Conservation (phyloP, 2,888 invertebrate species). For the Vannuccia rotundouncinata region DNA sequence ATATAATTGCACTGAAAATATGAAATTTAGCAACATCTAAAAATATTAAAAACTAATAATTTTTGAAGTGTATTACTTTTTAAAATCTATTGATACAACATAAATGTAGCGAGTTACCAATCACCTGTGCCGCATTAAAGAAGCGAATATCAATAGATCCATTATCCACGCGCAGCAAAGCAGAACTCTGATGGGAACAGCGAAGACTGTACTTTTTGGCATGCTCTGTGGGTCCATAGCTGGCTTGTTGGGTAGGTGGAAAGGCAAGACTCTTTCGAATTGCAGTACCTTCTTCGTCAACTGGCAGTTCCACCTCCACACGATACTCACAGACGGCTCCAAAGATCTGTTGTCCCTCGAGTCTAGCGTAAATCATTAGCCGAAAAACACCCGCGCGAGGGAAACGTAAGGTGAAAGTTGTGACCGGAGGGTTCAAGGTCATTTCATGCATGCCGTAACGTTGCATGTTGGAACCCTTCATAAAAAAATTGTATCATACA, state of each 20-base stretch:
- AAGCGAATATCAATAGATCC: not conserved
- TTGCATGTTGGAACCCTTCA: conserved; percentile 15
- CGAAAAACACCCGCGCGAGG: conserved; percentile 53
- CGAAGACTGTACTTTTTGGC: not conserved
- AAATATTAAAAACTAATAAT: no score
- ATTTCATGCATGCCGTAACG: conserved; percentile 22
- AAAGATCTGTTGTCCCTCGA: conserved; percentile 52
- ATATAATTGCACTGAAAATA: no score
- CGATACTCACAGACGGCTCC: conserved; percentile 56
- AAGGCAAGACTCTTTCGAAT: no score
- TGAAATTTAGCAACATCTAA: no score
- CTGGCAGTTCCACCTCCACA: conserved; percentile 18
- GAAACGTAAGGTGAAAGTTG: conserved; percentile 53
- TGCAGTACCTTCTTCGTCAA: no score
- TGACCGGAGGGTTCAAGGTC: not conserved
- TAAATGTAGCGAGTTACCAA: no score
- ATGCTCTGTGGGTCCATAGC: not conserved
- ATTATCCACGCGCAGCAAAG: not conserved
- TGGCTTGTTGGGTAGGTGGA: conserved; percentile 25
- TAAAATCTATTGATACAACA: no score
- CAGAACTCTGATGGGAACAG: not conserved
- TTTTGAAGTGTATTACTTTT: no score
- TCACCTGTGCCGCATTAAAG: not conserved
- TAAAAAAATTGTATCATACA: no score
- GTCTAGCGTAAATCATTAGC: conserved; percentile 55